Base-by-base conservation (phyloP, 2,797 vertebrate species). In the Neosilurus mollespiculum region DNA sequence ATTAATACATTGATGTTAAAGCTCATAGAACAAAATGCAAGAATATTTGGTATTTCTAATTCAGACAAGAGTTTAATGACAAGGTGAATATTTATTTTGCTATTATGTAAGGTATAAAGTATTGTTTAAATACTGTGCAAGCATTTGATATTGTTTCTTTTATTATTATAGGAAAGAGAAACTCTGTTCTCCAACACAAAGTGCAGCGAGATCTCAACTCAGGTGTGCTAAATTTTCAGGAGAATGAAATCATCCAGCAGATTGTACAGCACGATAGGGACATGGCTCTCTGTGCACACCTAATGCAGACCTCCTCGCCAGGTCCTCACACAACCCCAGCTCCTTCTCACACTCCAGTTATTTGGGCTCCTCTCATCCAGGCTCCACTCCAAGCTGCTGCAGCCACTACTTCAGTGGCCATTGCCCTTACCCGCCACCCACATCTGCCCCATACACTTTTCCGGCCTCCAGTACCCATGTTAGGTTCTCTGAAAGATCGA, bases 211-310 rank as follows among this genome's bases (percentile, higher is more conserved):
- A 99, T 93, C 97, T 98, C 90, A 98, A 96, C 92, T 97, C 98
- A 0, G 98, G 98, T 10, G 95, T 96, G 78, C 95, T 98, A 87
- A 97, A 99, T 95, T 95, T 96, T 90, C 97, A 97, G 70, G 98
- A 99, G 93, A 98, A 93, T 0, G 98, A 98, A 94, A 99, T 99
- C 90, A 99, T 99, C 93, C 98, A 99, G 94, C 97, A 97, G 94
- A 99, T 99, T 2, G 98, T 99, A 88, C 97, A 98, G 89, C 98
- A 99, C 0, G 98, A 99, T 93, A 94, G 98, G 0, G 97, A 99
- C 92, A 99, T 99, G 98, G 97, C 98, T 9, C 96, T 97, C 71
- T 96, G 96, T 2, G 96, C 97, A 0, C 96, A 96, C 89, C 95
- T 96, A 0, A 93, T 95, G 82, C 96, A 97, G 90, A 94, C 94